Evolutionary conservation across 1,140 invertebrate species (phyloP), one percentile per base, ranked within the genome.

Genomic region (Stegodyphus dumicola): DNA sequence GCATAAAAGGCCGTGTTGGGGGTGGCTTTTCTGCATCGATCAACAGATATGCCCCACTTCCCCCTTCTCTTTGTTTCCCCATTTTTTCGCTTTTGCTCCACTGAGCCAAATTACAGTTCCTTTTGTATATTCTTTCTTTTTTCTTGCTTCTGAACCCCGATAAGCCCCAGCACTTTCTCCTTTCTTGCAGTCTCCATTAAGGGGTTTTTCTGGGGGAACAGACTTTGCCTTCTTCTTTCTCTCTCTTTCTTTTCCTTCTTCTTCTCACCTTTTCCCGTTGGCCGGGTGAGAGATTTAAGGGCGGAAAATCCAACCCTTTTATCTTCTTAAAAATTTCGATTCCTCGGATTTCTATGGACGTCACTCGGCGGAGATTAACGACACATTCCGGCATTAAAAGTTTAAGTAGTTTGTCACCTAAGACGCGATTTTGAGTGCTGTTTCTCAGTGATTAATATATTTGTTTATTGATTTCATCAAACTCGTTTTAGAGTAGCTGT

Each of bases 1-100:
- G 70, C 70, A 81, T 73, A 73, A 81, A 81, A 73, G 67, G 78
- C 53, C n/a, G 70, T 81, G 69, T 81, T 81, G 69, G 70, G 54
- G 78, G 78, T 81, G 78, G 78, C 78, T 81, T 81, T 81, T 81
- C 69, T 64, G 78, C 80, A 83, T 74, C 70, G 80, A 83, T 83
- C 80, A 74, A 74, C 78, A 81, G 71, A 83, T 75, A 83, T 83
- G 70, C 80, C 18, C 80, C 71, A 74, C 70, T 74, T 83, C 65
- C 75, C 75, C 80, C 71, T 11, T 18, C 64, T 66, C 60, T 75
- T 75, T 83, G 56, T 65, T 83, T 83, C 54, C 48, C 60, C 52
- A 65, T 74, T 73, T 73, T 83, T 67, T 67, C 51, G 49, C 49
- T 67, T 10, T 7, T 66, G 71, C 71, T 67, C 64, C 56, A 83